Conservation (phyloP, 2,888 invertebrate genomes). For the Lacanobia wlatinum region DNA sequence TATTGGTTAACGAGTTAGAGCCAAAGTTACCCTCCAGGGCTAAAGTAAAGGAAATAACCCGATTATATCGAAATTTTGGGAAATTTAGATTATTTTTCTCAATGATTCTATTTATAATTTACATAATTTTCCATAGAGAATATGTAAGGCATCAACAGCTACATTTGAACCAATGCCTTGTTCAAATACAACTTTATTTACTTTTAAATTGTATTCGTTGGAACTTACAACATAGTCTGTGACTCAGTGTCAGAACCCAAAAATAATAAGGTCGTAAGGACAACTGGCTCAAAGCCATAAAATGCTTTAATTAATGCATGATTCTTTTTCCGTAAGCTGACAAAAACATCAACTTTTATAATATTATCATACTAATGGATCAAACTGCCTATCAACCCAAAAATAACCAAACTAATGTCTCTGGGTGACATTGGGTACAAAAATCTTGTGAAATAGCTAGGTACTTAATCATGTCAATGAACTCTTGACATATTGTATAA, state of each 20-base stretch:
- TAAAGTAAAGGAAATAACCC: too few relatives aligned
- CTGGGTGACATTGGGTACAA: not conserved
- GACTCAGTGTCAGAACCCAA: not conserved
- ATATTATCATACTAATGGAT: not conserved
- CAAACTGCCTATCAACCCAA: not conserved
- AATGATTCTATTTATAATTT: too few relatives aligned
- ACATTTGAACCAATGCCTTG: too few relatives aligned
- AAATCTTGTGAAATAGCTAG: constrained; percentile 28
- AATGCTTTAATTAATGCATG: constrained; percentile 3
- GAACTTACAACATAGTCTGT: not conserved
- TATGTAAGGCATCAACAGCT: too few relatives aligned
- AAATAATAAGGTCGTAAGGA: constrained; percentile 8
- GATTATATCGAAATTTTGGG: too few relatives aligned
- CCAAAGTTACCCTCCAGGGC: too few relatives aligned
- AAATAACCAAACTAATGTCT: not conserved
- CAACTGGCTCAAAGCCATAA: not conserved
- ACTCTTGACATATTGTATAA: constrained; percentile 30
- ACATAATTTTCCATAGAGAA: too few relatives aligned
- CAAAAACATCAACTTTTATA: not conserved
- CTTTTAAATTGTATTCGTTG: not conserved
- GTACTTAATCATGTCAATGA: constrained; percentile 20
- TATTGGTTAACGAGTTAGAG: too few relatives aligned
- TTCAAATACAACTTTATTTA: not conserved
- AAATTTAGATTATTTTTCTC: too few relatives aligned
- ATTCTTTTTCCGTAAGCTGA: not conserved